These are phyloP conservation scores for Anarsia innoxiella DNA, from an alignment of 2,888 invertebrate genomes.

Conservation along the genomic window DNA sequence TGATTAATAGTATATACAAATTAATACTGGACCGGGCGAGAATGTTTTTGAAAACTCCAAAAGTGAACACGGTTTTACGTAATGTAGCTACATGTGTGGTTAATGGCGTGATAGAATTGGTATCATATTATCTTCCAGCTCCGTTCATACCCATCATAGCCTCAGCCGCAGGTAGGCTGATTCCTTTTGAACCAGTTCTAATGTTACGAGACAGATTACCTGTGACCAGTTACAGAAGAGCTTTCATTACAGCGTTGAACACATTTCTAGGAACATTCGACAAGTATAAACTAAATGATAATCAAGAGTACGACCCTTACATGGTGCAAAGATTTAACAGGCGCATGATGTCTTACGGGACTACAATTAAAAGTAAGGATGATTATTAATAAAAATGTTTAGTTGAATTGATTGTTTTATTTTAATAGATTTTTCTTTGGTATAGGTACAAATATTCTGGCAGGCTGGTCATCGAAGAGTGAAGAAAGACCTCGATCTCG, in stretches of 20 bases:
- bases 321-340: slow-evolving; percentile 59
- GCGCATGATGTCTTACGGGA: slow-evolving; percentile 34
- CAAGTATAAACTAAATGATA: slow-evolving; percentile 40
- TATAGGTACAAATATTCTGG: too few relatives aligned
- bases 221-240: slow-evolving; percentile 56
- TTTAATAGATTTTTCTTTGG: too few relatives aligned
- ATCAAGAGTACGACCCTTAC: slow-evolving; percentile 49
- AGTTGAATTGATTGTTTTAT: not conserved
- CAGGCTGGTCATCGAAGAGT: too few relatives aligned
- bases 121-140: slow-evolving; percentile 53
- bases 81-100: slow-evolving; percentile 59
- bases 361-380: not conserved
- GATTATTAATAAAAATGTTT: not conserved
- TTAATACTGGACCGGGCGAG: too few relatives aligned
- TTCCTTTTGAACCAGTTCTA: slow-evolving; percentile 62
- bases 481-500: too few relatives aligned
- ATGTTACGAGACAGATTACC: slow-evolving; percentile 54
- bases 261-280: slow-evolving; percentile 55
- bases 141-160: slow-evolving; percentile 59
- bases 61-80: slow-evolving; percentile 42
- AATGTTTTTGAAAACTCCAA: too few relatives aligned
- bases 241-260: slow-evolving; percentile 48
- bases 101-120: slow-evolving; percentile 57
- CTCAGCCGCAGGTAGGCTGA: slow-evolving; percentile 53
- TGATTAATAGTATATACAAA: too few relatives aligned